phyloP scores from a whole-genome alignment of 1,140 invertebrate species.

The Homalodisca vitripennis region DNA sequence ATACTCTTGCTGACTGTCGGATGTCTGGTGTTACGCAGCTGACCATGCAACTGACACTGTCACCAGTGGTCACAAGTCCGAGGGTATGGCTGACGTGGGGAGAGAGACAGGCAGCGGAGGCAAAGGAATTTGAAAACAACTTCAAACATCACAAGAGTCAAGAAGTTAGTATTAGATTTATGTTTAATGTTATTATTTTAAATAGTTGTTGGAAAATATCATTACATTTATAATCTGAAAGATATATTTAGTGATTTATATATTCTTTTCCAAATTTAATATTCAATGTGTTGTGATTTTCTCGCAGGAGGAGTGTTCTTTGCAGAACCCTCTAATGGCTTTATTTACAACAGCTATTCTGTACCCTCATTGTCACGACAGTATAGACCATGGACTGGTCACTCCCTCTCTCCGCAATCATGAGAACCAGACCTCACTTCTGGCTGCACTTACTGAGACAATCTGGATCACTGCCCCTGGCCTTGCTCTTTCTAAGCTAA shows the following conservation, averaged over 20 bases:
- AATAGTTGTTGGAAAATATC: too few species aligned
- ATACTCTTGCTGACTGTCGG: neutral
- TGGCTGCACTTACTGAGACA: neutral
- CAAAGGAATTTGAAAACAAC: too few species aligned
- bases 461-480: neutral
- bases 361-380: neutral
- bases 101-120: too few species aligned
- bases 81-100: neutral
- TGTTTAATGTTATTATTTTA: too few species aligned
- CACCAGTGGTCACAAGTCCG: neutral
- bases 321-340: neutral
- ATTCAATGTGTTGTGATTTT: too few species aligned
- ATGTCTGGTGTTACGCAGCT: neutral
- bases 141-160: too few species aligned
- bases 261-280: too few species aligned
- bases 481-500: neutral
- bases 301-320: constrained; percentile 11
- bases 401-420: neutral
- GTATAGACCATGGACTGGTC: neutral
- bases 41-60: neutral
- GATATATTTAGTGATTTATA: too few species aligned
- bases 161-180: too few species aligned
- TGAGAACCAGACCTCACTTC: neutral
- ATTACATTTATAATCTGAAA: too few species aligned
- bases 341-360: constrained; percentile 2